Evolutionary conservation across 2,888 invertebrate species (phyloP).

Genomic region (Drosophila kuntzei): DNA sequence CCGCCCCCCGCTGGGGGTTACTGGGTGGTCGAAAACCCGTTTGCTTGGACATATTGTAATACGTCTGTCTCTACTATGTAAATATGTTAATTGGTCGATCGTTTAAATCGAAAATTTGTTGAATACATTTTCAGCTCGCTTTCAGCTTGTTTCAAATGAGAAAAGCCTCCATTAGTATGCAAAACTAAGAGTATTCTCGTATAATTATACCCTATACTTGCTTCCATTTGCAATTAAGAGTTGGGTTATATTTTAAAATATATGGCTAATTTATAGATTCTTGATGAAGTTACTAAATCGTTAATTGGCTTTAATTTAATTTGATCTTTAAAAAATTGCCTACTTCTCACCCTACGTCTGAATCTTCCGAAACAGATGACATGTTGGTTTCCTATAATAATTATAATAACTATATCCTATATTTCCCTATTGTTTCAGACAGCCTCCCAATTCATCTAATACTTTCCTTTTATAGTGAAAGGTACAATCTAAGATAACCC

Average conservation of each 20-base stretch:
- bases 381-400: neutral
- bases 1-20: slow-evolving; percentile 14
- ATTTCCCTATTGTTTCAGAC: neutral
- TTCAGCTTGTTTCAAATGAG: slow-evolving; percentile 39
- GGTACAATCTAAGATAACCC: neutral
- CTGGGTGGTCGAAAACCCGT: slow-evolving; percentile 59
- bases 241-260: neutral
- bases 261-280: neutral
- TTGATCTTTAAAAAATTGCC: too few species aligned
- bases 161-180: slow-evolving; percentile 6
- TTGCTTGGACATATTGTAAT: slow-evolving; percentile 20
- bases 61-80: slow-evolving; percentile 30
- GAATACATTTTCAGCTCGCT: slow-evolving; percentile 59
- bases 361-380: neutral
- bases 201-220: neutral
- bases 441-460: neutral
- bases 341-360: too few species aligned
- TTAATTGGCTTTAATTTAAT: neutral
- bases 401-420: too few species aligned
- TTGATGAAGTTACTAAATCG: neutral
- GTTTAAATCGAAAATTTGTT: slow-evolving; percentile 65
- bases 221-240: neutral
- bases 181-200: neutral
- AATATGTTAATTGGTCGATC: slow-evolving; percentile 71
- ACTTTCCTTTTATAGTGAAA: neutral